Evolutionary conservation across 30 jellyfish, hydroid and myxozoan species (phyloP).

Genomic region (Aurelia coerulea): DNA sequence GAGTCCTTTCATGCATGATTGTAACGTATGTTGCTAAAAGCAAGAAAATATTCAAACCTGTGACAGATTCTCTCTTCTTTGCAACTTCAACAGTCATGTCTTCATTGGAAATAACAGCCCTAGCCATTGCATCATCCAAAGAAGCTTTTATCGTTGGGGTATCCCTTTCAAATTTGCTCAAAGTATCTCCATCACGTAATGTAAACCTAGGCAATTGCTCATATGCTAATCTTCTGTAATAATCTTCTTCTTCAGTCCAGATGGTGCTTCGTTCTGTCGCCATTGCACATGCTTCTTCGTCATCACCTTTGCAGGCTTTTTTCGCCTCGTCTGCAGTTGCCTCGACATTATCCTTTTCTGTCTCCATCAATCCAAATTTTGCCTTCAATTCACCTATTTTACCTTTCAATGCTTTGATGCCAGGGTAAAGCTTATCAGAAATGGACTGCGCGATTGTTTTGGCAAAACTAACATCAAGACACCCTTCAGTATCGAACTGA

Average conservation of each 20-base stretch:
- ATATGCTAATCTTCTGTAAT: slow-evolving; percentile 56
- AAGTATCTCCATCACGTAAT: slow-evolving; percentile 39
- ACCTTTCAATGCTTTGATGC: slow-evolving; percentile 65
- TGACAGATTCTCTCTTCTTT: slow-evolving; percentile 41
- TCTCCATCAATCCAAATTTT: slow-evolving; percentile 47
- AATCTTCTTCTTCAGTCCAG: slow-evolving; percentile 61
- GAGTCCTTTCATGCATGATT: no score
- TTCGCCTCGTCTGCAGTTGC: slow-evolving; percentile 54
- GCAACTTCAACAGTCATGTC: neutral
- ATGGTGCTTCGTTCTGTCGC: slow-evolving; percentile 14
- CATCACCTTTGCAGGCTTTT: slow-evolving; percentile 46
- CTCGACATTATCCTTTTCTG: slow-evolving; percentile 54
- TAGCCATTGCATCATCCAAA: slow-evolving; percentile 63
- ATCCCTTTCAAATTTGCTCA: slow-evolving; percentile 29
- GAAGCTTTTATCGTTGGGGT: slow-evolving; percentile 63
- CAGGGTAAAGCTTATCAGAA: slow-evolving; percentile 80
- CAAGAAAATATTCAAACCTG: slow-evolving; percentile 12
- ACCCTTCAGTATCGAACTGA: slow-evolving; percentile 54
- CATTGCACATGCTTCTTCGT: slow-evolving; percentile 8
- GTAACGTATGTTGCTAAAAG: no score
- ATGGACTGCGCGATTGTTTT: slow-evolving; percentile 68
- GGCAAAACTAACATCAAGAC: slow-evolving; percentile 74
- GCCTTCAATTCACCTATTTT: slow-evolving; percentile 44
- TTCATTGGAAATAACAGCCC: slow-evolving; percentile 36
- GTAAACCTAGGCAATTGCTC: slow-evolving; percentile 72